Conservation (phyloP, 2,797 vertebrate species). For the Xiphorhynchus erythropygius region DNA sequence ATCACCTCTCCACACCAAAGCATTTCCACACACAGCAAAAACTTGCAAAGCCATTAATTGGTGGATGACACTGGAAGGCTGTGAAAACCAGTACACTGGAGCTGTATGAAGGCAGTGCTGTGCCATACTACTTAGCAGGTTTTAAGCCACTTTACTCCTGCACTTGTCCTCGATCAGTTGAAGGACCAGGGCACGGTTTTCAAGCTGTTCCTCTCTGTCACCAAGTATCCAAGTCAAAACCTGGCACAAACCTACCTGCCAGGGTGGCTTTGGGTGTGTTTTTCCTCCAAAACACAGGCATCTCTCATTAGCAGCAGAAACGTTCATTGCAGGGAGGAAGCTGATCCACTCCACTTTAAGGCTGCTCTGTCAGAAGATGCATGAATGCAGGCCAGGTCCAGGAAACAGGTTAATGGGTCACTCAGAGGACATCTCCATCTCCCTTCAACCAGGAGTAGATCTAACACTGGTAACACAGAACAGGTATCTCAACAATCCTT, state of each 20-base stretch:
- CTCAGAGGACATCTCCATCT: not conserved
- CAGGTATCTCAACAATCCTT: not conserved
- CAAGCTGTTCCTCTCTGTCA: not conserved
- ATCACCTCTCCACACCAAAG: not conserved
- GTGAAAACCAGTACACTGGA: not conserved
- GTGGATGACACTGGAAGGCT: not conserved
- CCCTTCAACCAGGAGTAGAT: not conserved
- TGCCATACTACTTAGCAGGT: not conserved
- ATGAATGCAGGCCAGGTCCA: not conserved
- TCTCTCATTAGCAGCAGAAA: not conserved
- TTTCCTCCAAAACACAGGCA: not conserved
- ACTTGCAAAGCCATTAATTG: not conserved
- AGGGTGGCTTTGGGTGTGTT: not conserved
- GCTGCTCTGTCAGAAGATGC: not conserved
- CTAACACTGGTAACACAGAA: not conserved
- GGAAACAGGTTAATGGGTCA: not conserved
- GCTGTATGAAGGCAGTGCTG: not conserved
- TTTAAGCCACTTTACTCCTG: not conserved
- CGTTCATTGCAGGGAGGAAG: not conserved
- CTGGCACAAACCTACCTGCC: not conserved
- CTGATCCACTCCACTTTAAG: not conserved
- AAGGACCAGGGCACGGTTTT: not conserved
- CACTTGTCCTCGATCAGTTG: not conserved
- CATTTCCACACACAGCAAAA: not conserved
- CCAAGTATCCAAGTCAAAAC: not conserved